Evolutionary conservation across 1,140 invertebrate species (phyloP).

Genomic region (Latrodectus geometricus): DNA sequence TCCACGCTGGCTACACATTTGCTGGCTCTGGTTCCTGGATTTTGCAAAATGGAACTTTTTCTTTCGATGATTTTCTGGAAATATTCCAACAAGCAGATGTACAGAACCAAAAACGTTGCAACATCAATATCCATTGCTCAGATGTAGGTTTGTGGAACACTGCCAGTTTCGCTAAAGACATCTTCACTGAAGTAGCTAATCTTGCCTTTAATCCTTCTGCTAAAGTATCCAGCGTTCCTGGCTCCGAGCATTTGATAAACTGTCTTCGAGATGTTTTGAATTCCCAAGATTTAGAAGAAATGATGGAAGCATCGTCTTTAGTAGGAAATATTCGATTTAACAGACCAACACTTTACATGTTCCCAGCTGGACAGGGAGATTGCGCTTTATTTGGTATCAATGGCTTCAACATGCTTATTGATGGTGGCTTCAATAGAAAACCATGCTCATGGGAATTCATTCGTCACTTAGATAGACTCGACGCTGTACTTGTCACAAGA

Average conservation of each 20-base stretch:
- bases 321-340: conserved; percentile 97
- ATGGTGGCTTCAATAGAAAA: conserved; percentile 93
- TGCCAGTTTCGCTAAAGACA: conserved; percentile 78
- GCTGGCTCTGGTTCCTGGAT: conserved; percentile 94
- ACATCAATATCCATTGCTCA: conserved; percentile 88
- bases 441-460: conserved; percentile 98
- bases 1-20: conserved; percentile 95
- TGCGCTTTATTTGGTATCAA: conserved; percentile 96
- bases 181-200: conserved; percentile 73
- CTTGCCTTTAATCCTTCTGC: conserved; percentile 85
- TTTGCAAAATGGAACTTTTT: conserved; percentile 95
- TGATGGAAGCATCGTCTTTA: conserved; percentile 91
- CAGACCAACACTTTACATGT: conserved; percentile 95
- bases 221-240: conserved; percentile 79
- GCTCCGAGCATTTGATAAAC: conserved; percentile 77
- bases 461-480: conserved; percentile 90
- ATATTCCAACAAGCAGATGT: conserved; percentile 93
- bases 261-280: conserved; percentile 69
- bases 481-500: conserved; percentile 91
- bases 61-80: conserved; percentile 88
- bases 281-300: conserved; percentile 75
- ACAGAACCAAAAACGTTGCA: conserved; percentile 87
- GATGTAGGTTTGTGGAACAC: conserved; percentile 86
- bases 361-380: conserved; percentile 96
- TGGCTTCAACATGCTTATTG: conserved; percentile 96